Evolutionary conservation across 2,113 vertebrate genomes (phyloP), one percentile per base, ranked within the genome.

Genomic region (Numida meleagris): DNA sequence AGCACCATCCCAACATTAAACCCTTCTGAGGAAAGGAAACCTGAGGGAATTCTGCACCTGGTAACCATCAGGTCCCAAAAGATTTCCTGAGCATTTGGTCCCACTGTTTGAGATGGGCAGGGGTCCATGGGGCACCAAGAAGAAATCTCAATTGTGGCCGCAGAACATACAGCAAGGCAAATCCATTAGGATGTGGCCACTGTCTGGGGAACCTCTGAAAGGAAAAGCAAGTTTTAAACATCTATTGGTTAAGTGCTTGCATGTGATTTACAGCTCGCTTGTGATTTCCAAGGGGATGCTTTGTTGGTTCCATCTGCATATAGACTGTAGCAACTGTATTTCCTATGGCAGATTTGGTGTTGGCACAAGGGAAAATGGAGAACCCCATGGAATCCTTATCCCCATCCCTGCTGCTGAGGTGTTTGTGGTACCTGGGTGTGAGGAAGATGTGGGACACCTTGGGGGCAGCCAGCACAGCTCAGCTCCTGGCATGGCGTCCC

Each of bases 341-440:
- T 27, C 33, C 25, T 70, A 0, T 4, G 31, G 38, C 12, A 24
- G 46, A 62, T 20, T 4, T 48, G 8, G 12, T 43, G 67, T 48
- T n/a, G 50, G 55, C 27, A 34, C 31, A n/a, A 55, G 45, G 25
- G 36, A 58, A 82, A 83, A 53, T 3, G 59, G 55, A 16, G 46
- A 24, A 23, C 74, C 25, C 73, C 14, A 9, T 31, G 72, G 23
- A 86, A 31, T 36, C 45, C 42, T 34, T 31, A 14, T 8, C 53
- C 83, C 67, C 10, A 11, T 13, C 10, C 8, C 36, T 83, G 15
- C 5, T 29, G 7, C n/a, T 34, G 21, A 50, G 34, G 38, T 0
- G 3, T 9, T 53, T 18, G 11, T 38, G 5, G 21, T 12, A 1
- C 7, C 10, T 5, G 66, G 14, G 34, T 3, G 3, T 4, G n/a